Conservation (phyloP, 2,113 vertebrate species). For the Asarcornis scutulata region DNA sequence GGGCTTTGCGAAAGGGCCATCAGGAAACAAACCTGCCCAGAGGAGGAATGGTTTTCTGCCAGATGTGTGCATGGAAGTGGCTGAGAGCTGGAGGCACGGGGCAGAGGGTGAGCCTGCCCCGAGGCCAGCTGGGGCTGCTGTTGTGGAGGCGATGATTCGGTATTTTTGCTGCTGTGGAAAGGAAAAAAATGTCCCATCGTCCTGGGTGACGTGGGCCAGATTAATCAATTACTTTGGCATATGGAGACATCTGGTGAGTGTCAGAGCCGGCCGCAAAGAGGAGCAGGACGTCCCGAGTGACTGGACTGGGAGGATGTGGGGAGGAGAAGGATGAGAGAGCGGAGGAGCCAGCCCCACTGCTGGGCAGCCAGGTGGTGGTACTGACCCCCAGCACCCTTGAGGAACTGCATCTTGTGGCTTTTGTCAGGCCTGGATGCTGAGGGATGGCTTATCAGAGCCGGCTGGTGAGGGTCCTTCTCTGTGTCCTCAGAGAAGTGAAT, state of each 20-base stretch:
- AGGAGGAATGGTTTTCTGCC: not conserved
- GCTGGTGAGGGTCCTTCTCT: not conserved
- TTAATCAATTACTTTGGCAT: not conserved
- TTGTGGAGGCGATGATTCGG: not conserved
- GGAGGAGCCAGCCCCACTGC: not conserved
- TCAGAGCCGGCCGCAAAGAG: not conserved
- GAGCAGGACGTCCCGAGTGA: not conserved
- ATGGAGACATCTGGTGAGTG: not conserved
- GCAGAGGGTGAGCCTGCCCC: not conserved
- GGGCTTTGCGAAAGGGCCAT: fast-evolving
- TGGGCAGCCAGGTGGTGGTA: not conserved
- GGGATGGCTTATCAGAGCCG: fast-evolving
- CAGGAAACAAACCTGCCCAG: not conserved
- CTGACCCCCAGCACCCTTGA: fast-evolving
- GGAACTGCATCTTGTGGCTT: not conserved
- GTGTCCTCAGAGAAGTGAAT: not conserved
- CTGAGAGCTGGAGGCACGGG: not conserved
- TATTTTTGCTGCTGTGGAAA: not conserved
- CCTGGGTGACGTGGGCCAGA: not conserved
- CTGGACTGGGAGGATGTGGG: not conserved
- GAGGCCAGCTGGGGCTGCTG: not conserved
- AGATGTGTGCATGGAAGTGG: fast-evolving
- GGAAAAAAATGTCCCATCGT: not conserved
- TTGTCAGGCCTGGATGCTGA: not conserved
- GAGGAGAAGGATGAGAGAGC: not conserved